Evolutionary conservation across 1,140 invertebrate genomes (phyloP), one percentile per base, ranked within the genome.

Genomic region (Drosophila obscura): DNA sequence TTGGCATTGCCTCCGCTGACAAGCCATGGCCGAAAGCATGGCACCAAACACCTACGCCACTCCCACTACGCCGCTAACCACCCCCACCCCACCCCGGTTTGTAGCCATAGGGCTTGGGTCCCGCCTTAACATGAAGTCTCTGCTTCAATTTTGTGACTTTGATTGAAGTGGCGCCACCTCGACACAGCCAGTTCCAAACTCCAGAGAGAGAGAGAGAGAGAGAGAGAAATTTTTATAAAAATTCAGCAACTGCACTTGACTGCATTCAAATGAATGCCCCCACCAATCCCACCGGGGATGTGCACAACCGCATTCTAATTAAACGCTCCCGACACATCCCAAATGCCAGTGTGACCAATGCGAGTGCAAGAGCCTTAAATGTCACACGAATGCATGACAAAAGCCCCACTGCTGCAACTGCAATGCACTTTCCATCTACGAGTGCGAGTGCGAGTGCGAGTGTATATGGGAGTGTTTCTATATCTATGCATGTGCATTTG

Each of bases 281-380:
- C 39, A 9, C n/a, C 15, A 16, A 19, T 28, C 0, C 22, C 22
- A 19, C 15, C 46, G 13, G 9, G 28, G 48, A 59, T 24, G 9
- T 24, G 26, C 28, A 56, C 73, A 60, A 73, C 64, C 81, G 61
- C 81, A 88, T 87, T 85, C 73, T 85, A 85, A 85, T 85, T 85
- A 85, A 85, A 85, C 81, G 74, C 69, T 59, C 78, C 72, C 63
- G 80, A 66, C 69, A 75, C 59, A 55, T 69, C 55, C 59, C 69
- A 53, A 28, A 16, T 53, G 71, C 49, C 51, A 62, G 66, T 73
- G 59, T 73, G 69, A 63, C 69, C 69, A 73, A 49, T 63, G 69
- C 85, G 79, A 85, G 65, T 78, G 80, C 68, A 78, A 87, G 80
- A 75, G 82, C 77, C 82, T 81, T 82, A 82, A 85, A 81, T 82